Conservation (phyloP, 2,113 vertebrate species). For the Thomomys bottae region DNA sequence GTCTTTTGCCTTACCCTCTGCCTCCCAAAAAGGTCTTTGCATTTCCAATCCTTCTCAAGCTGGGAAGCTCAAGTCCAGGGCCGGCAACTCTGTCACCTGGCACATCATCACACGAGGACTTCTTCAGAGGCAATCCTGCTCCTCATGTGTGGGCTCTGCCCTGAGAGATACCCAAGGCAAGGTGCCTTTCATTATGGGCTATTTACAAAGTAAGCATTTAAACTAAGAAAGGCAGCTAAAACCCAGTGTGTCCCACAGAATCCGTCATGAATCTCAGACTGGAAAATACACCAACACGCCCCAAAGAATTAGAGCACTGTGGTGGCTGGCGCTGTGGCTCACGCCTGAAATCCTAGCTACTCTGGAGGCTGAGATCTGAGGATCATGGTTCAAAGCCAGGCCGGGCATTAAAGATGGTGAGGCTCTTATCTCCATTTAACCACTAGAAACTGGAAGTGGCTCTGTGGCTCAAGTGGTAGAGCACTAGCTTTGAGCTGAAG, state of each 20-base stretch:
- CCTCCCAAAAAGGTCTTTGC: conserved; percentile 44
- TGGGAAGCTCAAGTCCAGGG: not conserved
- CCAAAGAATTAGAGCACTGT: not conserved
- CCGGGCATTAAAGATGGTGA: too few relatives aligned
- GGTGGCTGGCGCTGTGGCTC: not conserved
- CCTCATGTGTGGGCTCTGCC: conserved; percentile 15
- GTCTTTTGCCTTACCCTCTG: not conserved
- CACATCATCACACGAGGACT: not conserved
- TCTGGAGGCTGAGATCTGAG: too few relatives aligned
- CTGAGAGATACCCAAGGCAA: conserved; percentile 56
- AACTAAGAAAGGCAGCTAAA: not conserved
- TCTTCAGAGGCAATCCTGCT: conserved; percentile 30
- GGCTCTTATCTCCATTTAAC: too few relatives aligned
- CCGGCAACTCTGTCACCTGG: conserved; percentile 8
- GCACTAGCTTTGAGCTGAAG: too few relatives aligned
- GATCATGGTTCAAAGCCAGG: too few relatives aligned
- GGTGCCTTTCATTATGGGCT: conserved; percentile 8
- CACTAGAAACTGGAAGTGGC: too few relatives aligned
- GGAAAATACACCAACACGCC: not conserved
- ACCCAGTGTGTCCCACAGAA: conserved; percentile 20
- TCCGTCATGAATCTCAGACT: not conserved
- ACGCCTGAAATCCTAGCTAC: too few relatives aligned
- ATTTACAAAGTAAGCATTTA: conserved; percentile 5
- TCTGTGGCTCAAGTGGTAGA: too few relatives aligned
- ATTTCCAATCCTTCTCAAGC: conserved; percentile 43